A percentile compares a stretch with the other conserved stretches of the same genome.
Evolutionary conservation across 2,113 vertebrate genomes (phyloP).

Genomic region (Poeciliopsis occidentalis): DNA sequence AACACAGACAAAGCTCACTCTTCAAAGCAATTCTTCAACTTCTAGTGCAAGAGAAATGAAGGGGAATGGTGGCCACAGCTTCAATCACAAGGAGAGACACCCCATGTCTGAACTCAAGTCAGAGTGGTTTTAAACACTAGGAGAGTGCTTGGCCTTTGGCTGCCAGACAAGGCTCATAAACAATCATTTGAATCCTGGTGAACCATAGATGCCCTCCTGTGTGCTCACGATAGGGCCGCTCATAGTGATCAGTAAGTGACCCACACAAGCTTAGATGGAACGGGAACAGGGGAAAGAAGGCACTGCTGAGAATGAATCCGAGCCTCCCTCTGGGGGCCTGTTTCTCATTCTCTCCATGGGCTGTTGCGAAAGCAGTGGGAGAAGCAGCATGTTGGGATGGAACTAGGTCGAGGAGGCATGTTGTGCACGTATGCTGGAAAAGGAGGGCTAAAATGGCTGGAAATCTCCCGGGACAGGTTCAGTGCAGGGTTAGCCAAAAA

Average conservation of each 20-base stretch:
- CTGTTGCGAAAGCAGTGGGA: slow-evolving; percentile 69
- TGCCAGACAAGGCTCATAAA: slow-evolving; percentile 72
- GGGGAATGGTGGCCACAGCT: slow-evolving; percentile 19
- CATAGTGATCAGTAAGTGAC: slow-evolving; percentile 71
- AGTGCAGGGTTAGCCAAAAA: slow-evolving; percentile 97
- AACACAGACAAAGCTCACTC: not conserved
- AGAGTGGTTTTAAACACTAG: slow-evolving; percentile 57
- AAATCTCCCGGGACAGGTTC: slow-evolving; percentile 90
- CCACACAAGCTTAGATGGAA: slow-evolving; percentile 36
- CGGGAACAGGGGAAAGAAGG: slow-evolving; percentile 19
- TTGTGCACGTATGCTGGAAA: slow-evolving; percentile 65
- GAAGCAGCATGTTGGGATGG: slow-evolving; percentile 67
- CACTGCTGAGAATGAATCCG: slow-evolving; percentile 55
- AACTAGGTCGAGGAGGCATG: slow-evolving; percentile 67
- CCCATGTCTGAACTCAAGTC: slow-evolving; percentile 34
- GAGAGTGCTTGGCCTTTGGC: slow-evolving; percentile 64
- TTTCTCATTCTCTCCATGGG: slow-evolving; percentile 71
- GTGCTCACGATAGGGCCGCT: slow-evolving; percentile 58
- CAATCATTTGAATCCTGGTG: slow-evolving; percentile 66
- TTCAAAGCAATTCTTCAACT: not conserved
- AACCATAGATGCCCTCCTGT: slow-evolving; percentile 66
- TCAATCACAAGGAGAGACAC: slow-evolving; percentile 20
- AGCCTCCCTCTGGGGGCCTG: slow-evolving; percentile 64
- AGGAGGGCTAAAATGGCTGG: slow-evolving; percentile 73
- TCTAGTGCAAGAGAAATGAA: slow-evolving; percentile 13